Conservation (phyloP, 1,140 invertebrate genomes). For the Paracyclopina nana region DNA sequence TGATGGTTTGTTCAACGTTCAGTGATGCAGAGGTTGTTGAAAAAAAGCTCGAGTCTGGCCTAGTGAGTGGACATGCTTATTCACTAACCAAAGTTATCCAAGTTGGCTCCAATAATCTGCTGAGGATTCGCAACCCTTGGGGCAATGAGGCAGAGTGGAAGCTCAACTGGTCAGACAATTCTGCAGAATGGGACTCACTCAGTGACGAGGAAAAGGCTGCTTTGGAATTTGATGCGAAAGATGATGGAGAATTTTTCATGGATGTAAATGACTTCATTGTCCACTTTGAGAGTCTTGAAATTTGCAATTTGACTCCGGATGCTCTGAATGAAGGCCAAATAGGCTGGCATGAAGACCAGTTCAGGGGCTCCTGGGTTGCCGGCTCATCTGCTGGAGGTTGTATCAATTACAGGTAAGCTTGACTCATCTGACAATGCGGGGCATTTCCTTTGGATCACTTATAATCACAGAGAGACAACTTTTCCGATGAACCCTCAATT, state of each 20-base stretch:
- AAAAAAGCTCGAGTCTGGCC: background rate
- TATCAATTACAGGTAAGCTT: background rate
- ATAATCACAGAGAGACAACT: no score
- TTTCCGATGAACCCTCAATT: constrained; percentile 1
- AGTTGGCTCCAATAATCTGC: background rate
- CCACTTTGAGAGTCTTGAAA: background rate
- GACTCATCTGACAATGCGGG: no score
- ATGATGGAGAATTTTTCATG: constrained; percentile 2
- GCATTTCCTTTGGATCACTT: no score
- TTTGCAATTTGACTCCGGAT: constrained; percentile 5
- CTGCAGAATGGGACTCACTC: background rate
- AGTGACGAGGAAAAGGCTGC: background rate
- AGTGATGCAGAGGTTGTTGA: background rate
- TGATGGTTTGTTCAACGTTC: background rate
- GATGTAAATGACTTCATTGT: background rate
- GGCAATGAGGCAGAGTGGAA: background rate
- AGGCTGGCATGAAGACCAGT: background rate
- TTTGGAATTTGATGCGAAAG: background rate
- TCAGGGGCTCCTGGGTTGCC: background rate
- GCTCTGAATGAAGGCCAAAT: background rate
- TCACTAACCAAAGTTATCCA: background rate
- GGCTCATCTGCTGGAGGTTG: background rate
- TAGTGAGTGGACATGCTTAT: background rate
- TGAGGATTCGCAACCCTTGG: background rate
- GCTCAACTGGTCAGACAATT: background rate